These are phyloP conservation scores for Leucoraja ocellata DNA, from an alignment of 2,797 vertebrate genomes.

Conservation along the genomic window DNA sequence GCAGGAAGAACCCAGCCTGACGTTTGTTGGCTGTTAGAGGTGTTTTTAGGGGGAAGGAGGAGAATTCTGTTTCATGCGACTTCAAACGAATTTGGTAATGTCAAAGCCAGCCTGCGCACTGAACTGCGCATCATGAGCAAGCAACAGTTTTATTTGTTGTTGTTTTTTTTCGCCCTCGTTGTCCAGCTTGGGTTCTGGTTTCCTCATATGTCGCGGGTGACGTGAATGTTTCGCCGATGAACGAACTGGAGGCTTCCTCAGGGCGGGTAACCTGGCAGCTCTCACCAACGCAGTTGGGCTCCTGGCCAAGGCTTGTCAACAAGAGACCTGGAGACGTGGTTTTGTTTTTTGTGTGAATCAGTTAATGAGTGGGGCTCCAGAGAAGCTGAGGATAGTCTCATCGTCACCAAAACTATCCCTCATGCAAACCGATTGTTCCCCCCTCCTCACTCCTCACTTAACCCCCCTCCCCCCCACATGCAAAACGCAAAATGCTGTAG, in stretches of 20 bases:
- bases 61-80: not conserved
- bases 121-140: not conserved
- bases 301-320: not conserved
- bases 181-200: not conserved
- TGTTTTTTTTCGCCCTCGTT: not conserved
- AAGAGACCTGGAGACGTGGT: not conserved
- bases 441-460: too few relatives aligned
- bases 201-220: not conserved
- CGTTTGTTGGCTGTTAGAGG: not conserved
- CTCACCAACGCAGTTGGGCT: not conserved
- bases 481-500: too few relatives aligned
- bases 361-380: not conserved
- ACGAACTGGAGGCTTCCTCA: not conserved
- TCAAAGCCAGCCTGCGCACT: not conserved
- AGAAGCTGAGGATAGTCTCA: not conserved
- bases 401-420: not conserved
- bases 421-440: not conserved
- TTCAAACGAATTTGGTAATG: not conserved
- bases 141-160: not conserved
- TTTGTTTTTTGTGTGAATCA: constrained; percentile 15
- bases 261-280: not conserved
- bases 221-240: not conserved
- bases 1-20: not conserved
- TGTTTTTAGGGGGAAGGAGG: not conserved
- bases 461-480: not conserved